Evolutionary conservation across 2,113 vertebrate genomes (phyloP), one percentile per base, ranked within the genome.

Genomic region (Stigmatopora nigra): DNA sequence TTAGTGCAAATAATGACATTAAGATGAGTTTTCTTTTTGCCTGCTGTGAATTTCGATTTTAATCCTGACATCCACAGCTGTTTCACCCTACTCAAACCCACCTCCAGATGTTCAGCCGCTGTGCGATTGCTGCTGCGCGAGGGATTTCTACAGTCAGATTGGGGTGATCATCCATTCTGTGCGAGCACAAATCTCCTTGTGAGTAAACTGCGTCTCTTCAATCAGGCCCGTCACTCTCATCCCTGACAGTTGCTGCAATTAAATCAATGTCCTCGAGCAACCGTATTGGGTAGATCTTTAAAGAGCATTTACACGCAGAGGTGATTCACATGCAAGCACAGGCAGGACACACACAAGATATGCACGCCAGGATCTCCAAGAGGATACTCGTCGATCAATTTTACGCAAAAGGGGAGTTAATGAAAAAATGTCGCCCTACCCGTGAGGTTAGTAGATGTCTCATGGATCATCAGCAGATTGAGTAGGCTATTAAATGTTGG

Each of bases 21-120:
- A 19, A 3, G 17, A 12, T 16, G 45, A 61, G 7, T 63, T 56
- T n/a, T 17, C 38, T n/a, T 58, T 65, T 48, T 61, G 22, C 65
- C 44, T 36, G 35, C 22, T 72, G 45, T 63, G 58, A 67, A 19
- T 61, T 53, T 47, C 56, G 58, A 71, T 78, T 76, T 76, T 64
- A 83, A 77, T 78, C 73, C 69, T 55, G 47, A 57, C 45, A 19
- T 56, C 38, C 16, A 7, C 60, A 67, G 67, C 52, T 68, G 71
- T 25, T 52, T 74, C 58, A 3, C 49, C 60, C 47, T 38, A 72
- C 67, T 70, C 63, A 60, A 69, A 65, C 66, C n/a, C 62, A 78
- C 64, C 51, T 69, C 78, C 80, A 86, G 75, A 80, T 84, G 79
- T 81, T 83, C 70, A 66, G 53, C 66, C 17, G 44, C 52, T 65